phyloP scores from a whole-genome alignment of 2,888 invertebrate species.

The Hemistola chrysoprasaria region DNA sequence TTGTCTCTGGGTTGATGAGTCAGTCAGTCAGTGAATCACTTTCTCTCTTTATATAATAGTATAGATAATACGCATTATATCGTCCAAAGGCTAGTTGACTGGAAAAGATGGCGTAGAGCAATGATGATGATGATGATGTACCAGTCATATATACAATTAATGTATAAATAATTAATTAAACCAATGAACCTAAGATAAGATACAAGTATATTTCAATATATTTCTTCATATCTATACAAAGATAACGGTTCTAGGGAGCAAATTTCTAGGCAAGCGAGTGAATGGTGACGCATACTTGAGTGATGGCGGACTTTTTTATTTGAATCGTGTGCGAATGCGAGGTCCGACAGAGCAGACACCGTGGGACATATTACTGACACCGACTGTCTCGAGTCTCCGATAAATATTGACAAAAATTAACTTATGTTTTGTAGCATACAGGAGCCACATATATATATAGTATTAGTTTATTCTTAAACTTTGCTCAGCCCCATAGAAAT shows the following conservation, averaged over 20 bases:
- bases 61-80: no score
- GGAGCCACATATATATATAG: constrained; percentile 12
- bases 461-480: constrained; percentile 20
- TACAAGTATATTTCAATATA: no score
- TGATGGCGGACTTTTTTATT: constrained; percentile 81
- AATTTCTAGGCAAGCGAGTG: constrained; percentile 75
- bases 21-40: no score
- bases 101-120: no score
- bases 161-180: no score
- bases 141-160: no score
- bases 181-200: no score
- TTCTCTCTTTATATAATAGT: no score
- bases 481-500: constrained; percentile 10
- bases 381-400: constrained; percentile 36
- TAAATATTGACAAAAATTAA: constrained; percentile 32
- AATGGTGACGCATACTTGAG: constrained; percentile 81
- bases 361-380: constrained; percentile 49
- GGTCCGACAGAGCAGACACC: constrained; percentile 48
- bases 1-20: no score
- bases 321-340: constrained; percentile 81
- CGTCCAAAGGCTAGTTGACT: no score
- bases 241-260: constrained; percentile 48
- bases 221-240: constrained; percentile 49
- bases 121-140: no score
- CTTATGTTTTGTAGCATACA: constrained; percentile 21